phyloP scores from a whole-genome alignment of 2,113 vertebrate species.

The Phrynosoma platyrhinos region DNA sequence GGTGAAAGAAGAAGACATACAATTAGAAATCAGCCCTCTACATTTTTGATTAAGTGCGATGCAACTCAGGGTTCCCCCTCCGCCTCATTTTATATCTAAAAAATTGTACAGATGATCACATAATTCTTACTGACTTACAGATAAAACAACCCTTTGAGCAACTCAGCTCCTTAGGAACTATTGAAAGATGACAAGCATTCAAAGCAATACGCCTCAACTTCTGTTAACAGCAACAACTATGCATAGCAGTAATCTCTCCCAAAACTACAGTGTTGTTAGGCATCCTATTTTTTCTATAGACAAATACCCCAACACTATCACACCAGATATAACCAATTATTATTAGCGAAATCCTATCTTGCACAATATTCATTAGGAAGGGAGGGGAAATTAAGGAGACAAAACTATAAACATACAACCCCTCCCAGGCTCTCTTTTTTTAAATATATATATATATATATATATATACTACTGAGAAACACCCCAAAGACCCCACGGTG shows the following conservation, averaged over 20 bases:
- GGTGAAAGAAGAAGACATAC: neutral
- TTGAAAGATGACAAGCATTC: neutral
- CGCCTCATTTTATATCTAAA: neutral
- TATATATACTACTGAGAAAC: conserved; percentile 80
- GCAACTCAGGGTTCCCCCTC: neutral
- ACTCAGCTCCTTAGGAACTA: conserved; percentile 41
- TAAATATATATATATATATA: neutral
- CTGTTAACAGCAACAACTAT: conserved; percentile 45
- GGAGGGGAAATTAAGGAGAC: conserved; percentile 77
- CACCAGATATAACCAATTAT: conserved; percentile 71
- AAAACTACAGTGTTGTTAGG: conserved; percentile 79
- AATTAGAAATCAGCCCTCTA: conserved; percentile 40
- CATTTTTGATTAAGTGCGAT: conserved; percentile 31
- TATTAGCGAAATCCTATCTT: conserved; percentile 80
- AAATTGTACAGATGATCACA: neutral
- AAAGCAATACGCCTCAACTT: conserved; percentile 46
- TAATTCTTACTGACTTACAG: neutral
- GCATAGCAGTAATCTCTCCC: conserved; percentile 32
- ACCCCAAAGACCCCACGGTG: conserved; percentile 87
- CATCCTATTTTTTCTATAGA: conserved; percentile 66
- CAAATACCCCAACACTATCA: conserved; percentile 48
- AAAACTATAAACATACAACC: conserved; percentile 82
- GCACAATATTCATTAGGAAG: conserved; percentile 80
- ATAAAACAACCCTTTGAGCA: conserved; percentile 51
- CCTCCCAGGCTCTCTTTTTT: conserved; percentile 75